Evolutionary conservation across 2,797 vertebrate species (phyloP).

Genomic region (Anguilla pacifica): DNA sequence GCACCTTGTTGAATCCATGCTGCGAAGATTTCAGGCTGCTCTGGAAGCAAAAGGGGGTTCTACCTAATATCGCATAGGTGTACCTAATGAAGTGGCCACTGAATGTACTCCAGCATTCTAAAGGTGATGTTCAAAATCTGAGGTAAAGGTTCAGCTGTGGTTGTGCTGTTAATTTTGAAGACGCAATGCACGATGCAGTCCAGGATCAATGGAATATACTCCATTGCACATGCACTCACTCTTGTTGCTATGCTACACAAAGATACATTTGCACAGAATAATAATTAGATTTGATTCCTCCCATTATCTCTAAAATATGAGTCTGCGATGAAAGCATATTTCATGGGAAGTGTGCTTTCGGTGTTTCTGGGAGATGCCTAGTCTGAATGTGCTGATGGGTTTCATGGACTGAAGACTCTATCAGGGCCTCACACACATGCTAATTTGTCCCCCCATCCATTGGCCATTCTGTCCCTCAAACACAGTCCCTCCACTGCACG

Average conservation of each 20-base stretch:
- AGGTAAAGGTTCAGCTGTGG: background rate
- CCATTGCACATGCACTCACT: conserved; percentile 46
- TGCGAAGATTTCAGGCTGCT: too few species aligned
- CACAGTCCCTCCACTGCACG: conserved; percentile 31
- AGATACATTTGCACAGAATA: conserved; percentile 46
- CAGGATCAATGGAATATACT: conserved; percentile 52
- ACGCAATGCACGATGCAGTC: conserved; percentile 30
- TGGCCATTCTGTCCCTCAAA: conserved; percentile 47
- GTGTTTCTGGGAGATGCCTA: background rate
- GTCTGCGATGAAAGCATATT: conserved; percentile 37
- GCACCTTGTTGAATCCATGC: too few species aligned
- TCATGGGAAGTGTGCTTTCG: background rate
- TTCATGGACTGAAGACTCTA: conserved; percentile 42
- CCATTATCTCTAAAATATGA: conserved; percentile 46
- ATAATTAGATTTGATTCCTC: conserved; percentile 54
- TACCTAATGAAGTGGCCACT: too few species aligned
- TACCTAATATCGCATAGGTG: too few species aligned
- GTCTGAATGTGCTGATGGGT: conserved; percentile 31
- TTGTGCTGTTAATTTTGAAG: background rate
- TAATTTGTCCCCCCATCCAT: conserved; percentile 48
- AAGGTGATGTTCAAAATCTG: background rate
- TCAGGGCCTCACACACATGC: conserved; percentile 31
- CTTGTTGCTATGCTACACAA: conserved; percentile 58
- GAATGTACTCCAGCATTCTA: background rate
- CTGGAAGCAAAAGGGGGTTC: too few species aligned